phyloP scores from a whole-genome alignment of 2,888 invertebrate genomes.

The Epistrophe grossulariae region DNA sequence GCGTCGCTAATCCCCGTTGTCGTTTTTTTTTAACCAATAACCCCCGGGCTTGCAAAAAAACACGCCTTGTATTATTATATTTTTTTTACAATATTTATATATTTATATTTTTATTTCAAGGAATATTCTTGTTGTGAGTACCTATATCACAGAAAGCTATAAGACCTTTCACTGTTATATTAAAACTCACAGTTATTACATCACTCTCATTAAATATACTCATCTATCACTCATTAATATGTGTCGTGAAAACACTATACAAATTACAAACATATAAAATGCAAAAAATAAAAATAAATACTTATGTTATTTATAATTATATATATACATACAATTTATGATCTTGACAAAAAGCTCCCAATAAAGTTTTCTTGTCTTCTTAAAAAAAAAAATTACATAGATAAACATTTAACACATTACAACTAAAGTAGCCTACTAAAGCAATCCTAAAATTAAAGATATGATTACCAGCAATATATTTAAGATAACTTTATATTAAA shows the following conservation, averaged over 20 bases:
- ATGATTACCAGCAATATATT: slow-evolving; percentile 70
- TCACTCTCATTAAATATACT: slow-evolving; percentile 70
- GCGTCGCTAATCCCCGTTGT: too few relatives aligned
- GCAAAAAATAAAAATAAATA: slow-evolving; percentile 56
- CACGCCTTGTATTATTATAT: too few relatives aligned
- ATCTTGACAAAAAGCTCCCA: slow-evolving; percentile 71
- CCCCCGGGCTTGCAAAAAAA: too few relatives aligned
- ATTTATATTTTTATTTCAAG: too few relatives aligned
- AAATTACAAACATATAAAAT: slow-evolving; percentile 21
- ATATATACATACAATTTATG: slow-evolving; percentile 60
- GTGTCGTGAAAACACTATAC: slow-evolving; percentile 65
- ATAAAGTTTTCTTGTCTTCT: slow-evolving; percentile 74
- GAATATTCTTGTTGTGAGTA: background rate
- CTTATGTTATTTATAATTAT: slow-evolving; percentile 65
- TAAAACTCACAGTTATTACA: slow-evolving; percentile 62
- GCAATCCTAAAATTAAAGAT: slow-evolving; percentile 74
- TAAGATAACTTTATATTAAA: slow-evolving; percentile 58
- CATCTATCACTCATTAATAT: slow-evolving; percentile 70
- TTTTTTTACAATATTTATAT: too few relatives aligned
- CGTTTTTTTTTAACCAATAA: too few relatives aligned
- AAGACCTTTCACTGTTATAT: slow-evolving; percentile 40
- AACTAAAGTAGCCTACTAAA: slow-evolving; percentile 74
- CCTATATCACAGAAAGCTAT: background rate
- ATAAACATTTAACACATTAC: slow-evolving; percentile 59
- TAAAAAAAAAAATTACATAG: slow-evolving; percentile 14